Conservation (phyloP, 2,888 invertebrate genomes). For the Polydrusus pterygomalis region DNA sequence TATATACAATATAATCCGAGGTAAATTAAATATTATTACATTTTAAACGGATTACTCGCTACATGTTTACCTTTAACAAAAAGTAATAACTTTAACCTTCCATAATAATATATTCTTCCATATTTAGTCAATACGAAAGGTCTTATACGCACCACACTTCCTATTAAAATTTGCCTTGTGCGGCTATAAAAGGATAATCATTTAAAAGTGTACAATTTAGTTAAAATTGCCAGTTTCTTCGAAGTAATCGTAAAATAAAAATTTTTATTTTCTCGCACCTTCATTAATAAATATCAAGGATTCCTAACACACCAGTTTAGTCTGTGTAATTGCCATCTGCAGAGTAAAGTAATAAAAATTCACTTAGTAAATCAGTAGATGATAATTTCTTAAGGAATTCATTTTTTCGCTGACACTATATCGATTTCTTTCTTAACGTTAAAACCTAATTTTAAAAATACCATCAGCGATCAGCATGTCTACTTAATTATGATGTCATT, state of each 20-base stretch:
- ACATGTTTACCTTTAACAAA: not conserved
- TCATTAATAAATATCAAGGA: slow-evolving; percentile 16
- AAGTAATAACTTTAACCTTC: not conserved
- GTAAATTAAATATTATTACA: too few relatives aligned
- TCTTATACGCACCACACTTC: not conserved
- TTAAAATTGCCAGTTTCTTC: slow-evolving; percentile 9
- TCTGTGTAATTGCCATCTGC: not conserved
- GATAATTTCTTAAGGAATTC: too few relatives aligned
- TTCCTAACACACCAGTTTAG: not conserved
- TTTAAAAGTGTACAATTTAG: not conserved
- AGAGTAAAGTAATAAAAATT: not conserved
- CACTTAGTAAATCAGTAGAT: too few relatives aligned
- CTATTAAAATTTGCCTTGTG: slow-evolving; percentile 12
- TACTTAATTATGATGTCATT: too few relatives aligned
- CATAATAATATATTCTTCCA: not conserved
- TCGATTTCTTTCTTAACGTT: too few relatives aligned
- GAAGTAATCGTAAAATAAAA: slow-evolving; percentile 3
- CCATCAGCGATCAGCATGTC: too few relatives aligned
- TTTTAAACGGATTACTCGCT: not conserved
- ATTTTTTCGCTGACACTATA: too few relatives aligned
- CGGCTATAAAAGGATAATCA: slow-evolving; percentile 1
- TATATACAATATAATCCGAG: too few relatives aligned
- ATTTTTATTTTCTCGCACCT: slow-evolving; percentile 3
- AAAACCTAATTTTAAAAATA: too few relatives aligned
- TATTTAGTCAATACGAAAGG: slow-evolving; percentile 11